A percentile compares a stretch with the other conserved stretches of the same genome.
These are phyloP conservation scores for Thereva unica DNA, from an alignment of 2,888 invertebrate genomes.

Conservation along the genomic window DNA sequence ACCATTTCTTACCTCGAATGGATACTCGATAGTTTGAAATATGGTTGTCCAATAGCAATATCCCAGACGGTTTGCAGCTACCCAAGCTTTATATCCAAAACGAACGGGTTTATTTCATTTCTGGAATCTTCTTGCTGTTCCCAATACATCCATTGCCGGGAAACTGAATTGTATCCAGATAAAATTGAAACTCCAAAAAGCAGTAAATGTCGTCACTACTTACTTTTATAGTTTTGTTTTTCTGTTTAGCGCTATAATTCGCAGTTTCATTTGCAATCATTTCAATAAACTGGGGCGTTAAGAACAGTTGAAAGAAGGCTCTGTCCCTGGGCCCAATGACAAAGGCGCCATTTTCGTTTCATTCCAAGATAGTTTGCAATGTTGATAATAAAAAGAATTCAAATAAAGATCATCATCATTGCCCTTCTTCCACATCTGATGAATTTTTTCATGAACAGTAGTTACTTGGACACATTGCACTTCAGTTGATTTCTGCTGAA, in stretches of 20 bases:
- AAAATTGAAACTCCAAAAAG: neutral
- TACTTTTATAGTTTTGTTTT: neutral
- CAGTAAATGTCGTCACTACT: neutral
- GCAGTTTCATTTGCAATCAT: too few relatives aligned
- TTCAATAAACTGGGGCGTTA: too few relatives aligned
- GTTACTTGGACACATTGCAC: neutral
- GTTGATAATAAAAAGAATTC: too few relatives aligned
- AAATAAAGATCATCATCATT: neutral
- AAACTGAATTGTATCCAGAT: neutral
- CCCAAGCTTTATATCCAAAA: slow-evolving; percentile 49
- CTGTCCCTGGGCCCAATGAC: too few relatives aligned
- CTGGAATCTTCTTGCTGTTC: neutral
- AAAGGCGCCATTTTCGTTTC: too few relatives aligned
- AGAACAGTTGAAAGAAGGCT: too few relatives aligned
- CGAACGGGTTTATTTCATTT: slow-evolving; percentile 46
- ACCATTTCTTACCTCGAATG: too few relatives aligned
- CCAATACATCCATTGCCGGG: neutral
- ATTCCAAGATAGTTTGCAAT: too few relatives aligned
- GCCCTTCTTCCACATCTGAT: neutral
- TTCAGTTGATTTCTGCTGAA: neutral
- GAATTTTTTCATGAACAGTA: neutral
- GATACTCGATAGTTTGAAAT: too few relatives aligned
- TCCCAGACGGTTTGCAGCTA: slow-evolving; percentile 44
- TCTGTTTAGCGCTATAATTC: neutral
- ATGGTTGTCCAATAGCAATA: slow-evolving; percentile 32